Evolutionary conservation across 2,888 invertebrate species (phyloP).

Genomic region (Subacronicta megacephala): DNA sequence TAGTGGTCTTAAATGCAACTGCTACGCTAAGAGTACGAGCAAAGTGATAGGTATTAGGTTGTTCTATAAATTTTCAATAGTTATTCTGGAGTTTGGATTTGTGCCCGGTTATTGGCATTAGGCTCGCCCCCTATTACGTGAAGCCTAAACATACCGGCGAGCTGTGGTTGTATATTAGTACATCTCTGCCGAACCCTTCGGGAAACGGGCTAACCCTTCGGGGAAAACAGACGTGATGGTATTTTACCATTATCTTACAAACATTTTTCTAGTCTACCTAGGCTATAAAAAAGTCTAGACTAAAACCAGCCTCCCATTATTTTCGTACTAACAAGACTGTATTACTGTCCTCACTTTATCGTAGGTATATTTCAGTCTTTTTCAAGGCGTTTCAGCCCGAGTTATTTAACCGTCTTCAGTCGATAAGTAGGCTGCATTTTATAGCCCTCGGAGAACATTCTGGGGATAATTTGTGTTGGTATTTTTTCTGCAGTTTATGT

Average conservation of each 20-base stretch:
- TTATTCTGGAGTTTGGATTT: too few species aligned
- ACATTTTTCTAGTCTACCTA: neutral
- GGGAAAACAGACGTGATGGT: too few species aligned
- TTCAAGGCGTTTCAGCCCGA: constrained; percentile 30
- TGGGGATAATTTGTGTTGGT: constrained; percentile 58
- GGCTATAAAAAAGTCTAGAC: constrained; percentile 2
- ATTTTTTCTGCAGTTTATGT: constrained; percentile 60
- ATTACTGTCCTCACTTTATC: constrained; percentile 33
- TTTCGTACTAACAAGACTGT: constrained; percentile 19
- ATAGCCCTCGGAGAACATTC: constrained; percentile 50
- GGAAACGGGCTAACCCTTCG: too few species aligned
- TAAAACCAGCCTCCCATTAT: constrained; percentile 11
- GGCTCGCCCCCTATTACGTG: too few species aligned
- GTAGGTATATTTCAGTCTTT: constrained; percentile 46
- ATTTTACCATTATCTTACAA: neutral
- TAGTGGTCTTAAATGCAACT: too few species aligned
- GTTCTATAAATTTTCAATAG: too few species aligned
- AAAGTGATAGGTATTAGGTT: too few species aligned
- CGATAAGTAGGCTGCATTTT: constrained; percentile 61
- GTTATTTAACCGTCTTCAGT: constrained; percentile 52
- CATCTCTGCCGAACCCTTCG: too few species aligned
- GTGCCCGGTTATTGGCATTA: too few species aligned
- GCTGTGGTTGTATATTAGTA: too few species aligned
- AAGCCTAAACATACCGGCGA: too few species aligned
- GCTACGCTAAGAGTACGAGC: too few species aligned